Evolutionary conservation across 1,140 invertebrate genomes (phyloP).

Genomic region (Subanguina moxae): DNA sequence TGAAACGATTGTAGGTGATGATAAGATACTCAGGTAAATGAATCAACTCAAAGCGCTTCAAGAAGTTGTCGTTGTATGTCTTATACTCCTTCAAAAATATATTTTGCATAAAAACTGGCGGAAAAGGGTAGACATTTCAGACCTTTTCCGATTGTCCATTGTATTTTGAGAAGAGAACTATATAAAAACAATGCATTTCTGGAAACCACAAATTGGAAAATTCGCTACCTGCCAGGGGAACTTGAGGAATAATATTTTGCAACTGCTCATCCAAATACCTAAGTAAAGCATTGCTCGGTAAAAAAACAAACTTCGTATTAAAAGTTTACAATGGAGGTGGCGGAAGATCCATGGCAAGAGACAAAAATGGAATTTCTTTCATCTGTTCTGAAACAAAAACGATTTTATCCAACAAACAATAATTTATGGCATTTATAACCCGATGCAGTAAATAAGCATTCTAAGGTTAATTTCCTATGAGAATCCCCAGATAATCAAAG

Average conservation of each 20-base stretch:
- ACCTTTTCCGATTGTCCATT: slow-evolving; percentile 84
- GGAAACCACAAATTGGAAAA: neutral
- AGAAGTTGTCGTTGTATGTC: slow-evolving; percentile 95
- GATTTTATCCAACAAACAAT: no score
- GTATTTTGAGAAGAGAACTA: slow-evolving; percentile 81
- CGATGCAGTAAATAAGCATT: no score
- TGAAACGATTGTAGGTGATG: slow-evolving; percentile 89
- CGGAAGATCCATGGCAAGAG: slow-evolving; percentile 42
- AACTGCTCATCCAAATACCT: slow-evolving; percentile 42
- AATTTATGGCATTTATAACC: no score
- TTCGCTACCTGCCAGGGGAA: slow-evolving; percentile 74
- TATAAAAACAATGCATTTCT: neutral
- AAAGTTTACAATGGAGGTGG: slow-evolving; percentile 38
- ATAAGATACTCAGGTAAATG: slow-evolving; percentile 92
- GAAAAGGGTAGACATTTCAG: slow-evolving; percentile 9
- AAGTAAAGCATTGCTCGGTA: no score
- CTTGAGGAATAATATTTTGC: slow-evolving; percentile 60
- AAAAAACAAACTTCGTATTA: no score
- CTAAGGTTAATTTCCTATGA: neutral
- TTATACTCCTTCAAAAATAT: slow-evolving; percentile 75
- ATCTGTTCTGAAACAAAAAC: slow-evolving; percentile 37
- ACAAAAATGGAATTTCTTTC: slow-evolving; percentile 44
- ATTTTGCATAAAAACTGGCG: neutral
- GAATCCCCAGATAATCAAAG: slow-evolving; percentile 17
- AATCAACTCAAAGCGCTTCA: slow-evolving; percentile 93